Base-by-base conservation (phyloP, 1,140 invertebrate species). In the Oryzaephilus surinamensis region DNA sequence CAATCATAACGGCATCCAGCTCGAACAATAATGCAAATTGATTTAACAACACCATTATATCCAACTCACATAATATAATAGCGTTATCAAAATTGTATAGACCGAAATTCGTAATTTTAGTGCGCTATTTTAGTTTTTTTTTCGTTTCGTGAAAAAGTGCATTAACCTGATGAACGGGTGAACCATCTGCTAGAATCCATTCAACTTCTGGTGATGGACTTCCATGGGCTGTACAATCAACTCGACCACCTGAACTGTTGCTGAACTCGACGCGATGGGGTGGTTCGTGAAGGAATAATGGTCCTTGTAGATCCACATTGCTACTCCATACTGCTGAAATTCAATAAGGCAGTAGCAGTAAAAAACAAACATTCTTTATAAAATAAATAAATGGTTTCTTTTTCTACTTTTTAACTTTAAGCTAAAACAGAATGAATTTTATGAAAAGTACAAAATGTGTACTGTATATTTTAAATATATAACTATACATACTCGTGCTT, bases 231-330 rank as follows among this genome's bases (percentile, higher is more conserved):
- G 77, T 73, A 54, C 88, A 91, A 60, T 84, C 83, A 45, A 90
- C 73, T 50, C 77, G 71, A 7, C 76, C 74, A 3, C 84, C 84
- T 7, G 79, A 78, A 62, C 82, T 80, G 67, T 91, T 91, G 46
- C 84, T 82, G 66, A 91, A 91, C 55, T 88, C 84, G 24, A 91
- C 72, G 44, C 76, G 75, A 51, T 80, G 79, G 33, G 82, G 79
- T 17, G 87, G 86, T 61, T 90, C 84, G 41, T 74, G 72, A 30
- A 78, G 63, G 66, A 84, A 77, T 39, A 80, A 69, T 26, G 84
- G 81, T 43, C 84, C 84, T 54, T 84, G 81, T 36, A 84, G 74
- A 64, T 87, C 83, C 23, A 56, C 38, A 30, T 56, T 50, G 12
- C 45, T 51, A 37, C 55, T 52, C 48, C 52, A 51, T 32, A 46